These are phyloP conservation scores for Echinarachnius parma DNA, from an alignment of 53 echinoderm and acorn worm species.

Conservation along the genomic window DNA sequence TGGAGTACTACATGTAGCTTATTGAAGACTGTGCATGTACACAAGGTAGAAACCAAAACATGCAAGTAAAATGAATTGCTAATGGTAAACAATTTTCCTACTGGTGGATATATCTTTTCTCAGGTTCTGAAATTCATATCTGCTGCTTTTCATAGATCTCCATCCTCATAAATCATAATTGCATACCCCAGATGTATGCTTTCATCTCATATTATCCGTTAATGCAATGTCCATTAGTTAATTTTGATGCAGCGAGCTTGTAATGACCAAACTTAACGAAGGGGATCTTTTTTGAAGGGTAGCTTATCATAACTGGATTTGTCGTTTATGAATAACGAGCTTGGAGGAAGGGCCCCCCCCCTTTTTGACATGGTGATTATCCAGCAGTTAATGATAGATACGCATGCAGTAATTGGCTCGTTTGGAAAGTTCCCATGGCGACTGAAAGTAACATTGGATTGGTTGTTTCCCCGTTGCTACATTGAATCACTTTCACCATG, in stretches of 20 bases:
- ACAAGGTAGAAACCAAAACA: no score
- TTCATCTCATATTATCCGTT: not conserved
- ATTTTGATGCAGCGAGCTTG: not conserved
- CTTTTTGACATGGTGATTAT: constrained; percentile 23
- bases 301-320: not conserved
- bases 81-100: no score
- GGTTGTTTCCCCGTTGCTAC: constrained; percentile 23
- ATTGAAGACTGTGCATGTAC: no score
- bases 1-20: no score
- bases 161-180: no score
- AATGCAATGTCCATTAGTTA: constrained; percentile 26
- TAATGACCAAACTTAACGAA: not conserved
- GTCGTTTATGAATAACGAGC: not conserved
- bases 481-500: not conserved
- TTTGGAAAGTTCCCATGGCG: constrained; percentile 30
- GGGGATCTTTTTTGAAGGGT: not conserved
- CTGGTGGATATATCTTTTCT: no score
- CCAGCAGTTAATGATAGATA: constrained; percentile 22
- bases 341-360: not conserved
- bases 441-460: constrained; percentile 18
- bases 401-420: constrained; percentile 31
- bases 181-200: no score
- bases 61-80: no score
- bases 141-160: no score
- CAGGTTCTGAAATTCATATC: no score